phyloP scores from a whole-genome alignment of 2,888 invertebrate species.

The Pinctada fucata region DNA sequence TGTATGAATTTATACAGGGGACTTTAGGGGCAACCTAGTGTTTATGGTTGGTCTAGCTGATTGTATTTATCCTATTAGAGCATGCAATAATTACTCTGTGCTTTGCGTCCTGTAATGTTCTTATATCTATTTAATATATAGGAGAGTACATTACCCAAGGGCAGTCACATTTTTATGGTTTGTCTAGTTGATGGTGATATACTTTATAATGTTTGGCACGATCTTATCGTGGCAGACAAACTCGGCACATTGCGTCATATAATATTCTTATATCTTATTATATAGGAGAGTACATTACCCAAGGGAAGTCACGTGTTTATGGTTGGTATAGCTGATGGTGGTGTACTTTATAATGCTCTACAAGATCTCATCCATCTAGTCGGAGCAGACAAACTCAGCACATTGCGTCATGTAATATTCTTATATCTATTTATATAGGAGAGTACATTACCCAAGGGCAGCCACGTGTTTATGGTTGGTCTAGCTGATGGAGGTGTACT shows the following conservation, averaged over 20 bases:
- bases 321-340: slow-evolving; percentile 78
- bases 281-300: slow-evolving; percentile 75
- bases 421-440: slow-evolving; percentile 60
- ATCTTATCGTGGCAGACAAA: slow-evolving; percentile 69
- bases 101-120: too few relatives aligned
- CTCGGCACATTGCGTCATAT: too few relatives aligned
- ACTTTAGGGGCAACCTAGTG: too few relatives aligned
- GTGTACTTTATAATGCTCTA: slow-evolving; percentile 77
- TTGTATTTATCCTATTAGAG: too few relatives aligned
- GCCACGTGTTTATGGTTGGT: slow-evolving; percentile 78
- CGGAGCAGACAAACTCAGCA: slow-evolving; percentile 58
- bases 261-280: too few relatives aligned
- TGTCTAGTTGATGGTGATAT: too few relatives aligned
- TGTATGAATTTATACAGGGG: too few relatives aligned
- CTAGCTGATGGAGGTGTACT: slow-evolving; percentile 78
- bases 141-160: slow-evolving; percentile 57
- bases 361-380: slow-evolving; percentile 77
- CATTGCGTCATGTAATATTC: too few relatives aligned
- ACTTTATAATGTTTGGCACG: too few relatives aligned
- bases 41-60: too few relatives aligned
- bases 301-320: slow-evolving; percentile 77
- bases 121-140: slow-evolving; percentile 41
- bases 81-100: too few relatives aligned
- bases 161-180: too few relatives aligned
- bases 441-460: slow-evolving; percentile 75